Evolutionary conservation across 2,113 vertebrate genomes (phyloP).

Genomic region (Otolemur garnettii): DNA sequence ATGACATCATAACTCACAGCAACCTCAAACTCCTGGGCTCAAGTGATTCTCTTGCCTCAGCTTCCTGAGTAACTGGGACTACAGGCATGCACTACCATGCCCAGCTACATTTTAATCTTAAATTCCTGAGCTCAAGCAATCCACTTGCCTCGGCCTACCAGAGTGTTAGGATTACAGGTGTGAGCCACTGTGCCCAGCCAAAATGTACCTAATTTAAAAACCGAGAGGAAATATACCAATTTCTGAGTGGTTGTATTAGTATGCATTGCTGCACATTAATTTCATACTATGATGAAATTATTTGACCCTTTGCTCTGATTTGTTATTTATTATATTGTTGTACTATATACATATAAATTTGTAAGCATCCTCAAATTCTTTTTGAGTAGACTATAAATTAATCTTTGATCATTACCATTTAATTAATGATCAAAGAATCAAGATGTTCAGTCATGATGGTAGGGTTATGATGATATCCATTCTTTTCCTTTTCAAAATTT

Average conservation of each 20-base stretch:
- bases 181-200: neutral
- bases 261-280: neutral
- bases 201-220: neutral
- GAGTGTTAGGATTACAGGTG: too few relatives aligned
- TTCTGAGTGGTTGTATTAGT: neutral
- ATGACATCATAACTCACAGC: too few relatives aligned
- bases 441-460: neutral
- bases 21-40: too few relatives aligned
- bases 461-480: neutral
- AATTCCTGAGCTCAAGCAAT: too few relatives aligned
- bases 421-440: neutral
- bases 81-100: too few relatives aligned
- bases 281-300: neutral
- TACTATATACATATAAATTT: neutral
- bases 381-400: neutral
- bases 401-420: neutral
- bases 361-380: neutral
- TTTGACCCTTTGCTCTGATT: neutral
- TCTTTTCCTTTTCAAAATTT: conserved; percentile 3
- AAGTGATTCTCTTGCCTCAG: too few relatives aligned
- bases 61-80: too few relatives aligned
- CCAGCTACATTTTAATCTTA: too few relatives aligned
- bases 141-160: too few relatives aligned
- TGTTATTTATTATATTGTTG: neutral
- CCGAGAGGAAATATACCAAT: neutral